Evolutionary conservation across 2,888 invertebrate genomes (phyloP), one percentile per base, ranked within the genome.

Genomic region (Ectropis crepuscularia): DNA sequence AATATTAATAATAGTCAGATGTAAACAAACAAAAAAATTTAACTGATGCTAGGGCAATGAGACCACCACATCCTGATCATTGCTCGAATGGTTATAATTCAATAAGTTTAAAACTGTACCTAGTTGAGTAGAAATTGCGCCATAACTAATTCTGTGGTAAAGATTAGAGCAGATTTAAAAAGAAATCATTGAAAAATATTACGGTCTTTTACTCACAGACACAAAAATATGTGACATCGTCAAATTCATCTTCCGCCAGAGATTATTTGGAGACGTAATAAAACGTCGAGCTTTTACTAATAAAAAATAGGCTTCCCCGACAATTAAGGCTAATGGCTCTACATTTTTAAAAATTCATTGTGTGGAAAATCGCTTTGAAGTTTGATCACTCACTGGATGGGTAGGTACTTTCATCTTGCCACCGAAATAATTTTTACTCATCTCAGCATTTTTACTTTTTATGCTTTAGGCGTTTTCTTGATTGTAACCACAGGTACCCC

Each of bases 311-410:
- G 72, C 73, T 73, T 72, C 68, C 58, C 66, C 62, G 72, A 77
- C 75, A 80, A 81, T 82, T 79, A 82, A 74, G 76, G 74, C 72
- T 80, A 79, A 82, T 79, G 79, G 74, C 71, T 74, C 61, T 68
- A 75, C 75, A 77, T 78, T 82, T 78, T 75, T 73, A 74, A 73
- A 76, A 75, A 69, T 70, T 76, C 74, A 74, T 77, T 74, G 73
- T 72, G 68, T 65, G 74, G 76, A 75, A 76, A 74, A 74, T 73
- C 70, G 71, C 70, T 75, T 76, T 71, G 68, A 72, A 72, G 69
- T 70, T 70, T 73, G 72, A 74, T 76, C 71, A 71, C 68, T 71
- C 67, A 67, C 68, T 68, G 65, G 55, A 64, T 64, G 53, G 57
- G 60, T 60, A 48, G 47, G 45, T 65, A 46, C 53, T 63, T 63